These are phyloP conservation scores for Arctocebus calabarensis DNA, from an alignment of 2,797 vertebrate genomes.

Conservation along the genomic window DNA sequence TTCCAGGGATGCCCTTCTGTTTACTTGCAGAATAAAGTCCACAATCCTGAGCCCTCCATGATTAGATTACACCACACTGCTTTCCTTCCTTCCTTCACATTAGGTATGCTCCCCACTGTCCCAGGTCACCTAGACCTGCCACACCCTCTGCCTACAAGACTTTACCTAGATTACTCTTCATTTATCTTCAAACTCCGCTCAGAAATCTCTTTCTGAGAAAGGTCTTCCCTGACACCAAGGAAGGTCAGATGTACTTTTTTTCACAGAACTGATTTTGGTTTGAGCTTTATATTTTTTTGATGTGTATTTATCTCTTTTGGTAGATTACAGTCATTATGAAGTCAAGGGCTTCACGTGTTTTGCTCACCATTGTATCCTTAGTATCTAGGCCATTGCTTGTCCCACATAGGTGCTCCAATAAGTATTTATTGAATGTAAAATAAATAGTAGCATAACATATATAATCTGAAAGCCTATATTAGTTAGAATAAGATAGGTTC, in stretches of 20 bases:
- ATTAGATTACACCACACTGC: neutral
- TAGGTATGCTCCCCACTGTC: neutral
- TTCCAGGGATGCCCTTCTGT: neutral
- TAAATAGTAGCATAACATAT: neutral
- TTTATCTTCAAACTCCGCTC: neutral
- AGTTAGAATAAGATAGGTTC: neutral
- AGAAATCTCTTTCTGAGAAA: conserved; percentile 11
- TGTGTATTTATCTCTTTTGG: neutral
- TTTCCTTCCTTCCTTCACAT: neutral
- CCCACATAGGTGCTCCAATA: neutral
- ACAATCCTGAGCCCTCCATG: neutral
- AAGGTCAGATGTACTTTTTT: neutral
- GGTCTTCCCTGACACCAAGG: neutral
- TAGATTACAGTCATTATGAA: neutral
- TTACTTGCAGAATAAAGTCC: neutral
- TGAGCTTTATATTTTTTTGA: neutral
- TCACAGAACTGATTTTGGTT: neutral
- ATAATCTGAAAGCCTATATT: neutral
- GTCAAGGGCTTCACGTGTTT: neutral
- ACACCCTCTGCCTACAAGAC: neutral
- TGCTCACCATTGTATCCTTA: neutral
- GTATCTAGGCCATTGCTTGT: neutral
- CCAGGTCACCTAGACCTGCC: neutral
- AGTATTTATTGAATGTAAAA: neutral
- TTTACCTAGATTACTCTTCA: neutral